Conservation (phyloP, 2,888 invertebrate genomes). For the Aspidiotus destructor region DNA sequence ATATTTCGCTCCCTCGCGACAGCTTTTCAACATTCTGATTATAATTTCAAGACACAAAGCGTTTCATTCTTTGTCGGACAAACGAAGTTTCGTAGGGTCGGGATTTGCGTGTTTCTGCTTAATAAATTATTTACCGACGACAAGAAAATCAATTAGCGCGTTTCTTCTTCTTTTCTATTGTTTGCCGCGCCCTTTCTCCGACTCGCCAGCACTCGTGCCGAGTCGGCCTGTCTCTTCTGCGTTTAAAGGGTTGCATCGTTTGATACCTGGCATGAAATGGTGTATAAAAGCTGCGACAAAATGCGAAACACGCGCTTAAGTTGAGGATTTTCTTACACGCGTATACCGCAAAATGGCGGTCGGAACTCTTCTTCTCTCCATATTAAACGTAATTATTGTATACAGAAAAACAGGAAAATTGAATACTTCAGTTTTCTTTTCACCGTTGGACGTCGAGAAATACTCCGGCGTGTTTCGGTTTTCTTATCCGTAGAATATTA, state of each 20-base stretch:
- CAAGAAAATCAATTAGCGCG: slow-evolving; percentile 33
- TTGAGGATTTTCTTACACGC: slow-evolving; percentile 2
- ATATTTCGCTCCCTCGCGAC: slow-evolving; percentile 9
- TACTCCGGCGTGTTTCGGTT: too few relatives aligned
- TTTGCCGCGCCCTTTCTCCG: not conserved
- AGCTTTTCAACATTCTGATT: slow-evolving; percentile 28
- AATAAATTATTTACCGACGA: slow-evolving; percentile 32
- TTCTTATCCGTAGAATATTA: too few relatives aligned
- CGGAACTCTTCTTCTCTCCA: too few relatives aligned
- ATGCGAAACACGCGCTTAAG: slow-evolving; percentile 4
- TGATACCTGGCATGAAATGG: not conserved
- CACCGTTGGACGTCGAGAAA: too few relatives aligned
- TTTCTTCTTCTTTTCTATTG: slow-evolving; percentile 23
- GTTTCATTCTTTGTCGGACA: slow-evolving; percentile 21
- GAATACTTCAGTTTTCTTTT: too few relatives aligned
- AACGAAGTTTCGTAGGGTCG: slow-evolving; percentile 24
- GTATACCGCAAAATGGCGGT: not conserved
- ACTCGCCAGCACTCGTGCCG: not conserved
- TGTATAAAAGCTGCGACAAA: slow-evolving; percentile 1
- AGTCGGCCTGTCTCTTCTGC: not conserved
- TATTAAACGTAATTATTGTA: too few relatives aligned
- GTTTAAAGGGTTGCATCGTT: not conserved
- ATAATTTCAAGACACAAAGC: slow-evolving; percentile 29
- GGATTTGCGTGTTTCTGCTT: slow-evolving; percentile 32
- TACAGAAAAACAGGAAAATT: too few relatives aligned